Evolutionary conservation across 1,140 invertebrate species (phyloP), one percentile per base, ranked within the genome.

Genomic region (Vanessa atalanta): DNA sequence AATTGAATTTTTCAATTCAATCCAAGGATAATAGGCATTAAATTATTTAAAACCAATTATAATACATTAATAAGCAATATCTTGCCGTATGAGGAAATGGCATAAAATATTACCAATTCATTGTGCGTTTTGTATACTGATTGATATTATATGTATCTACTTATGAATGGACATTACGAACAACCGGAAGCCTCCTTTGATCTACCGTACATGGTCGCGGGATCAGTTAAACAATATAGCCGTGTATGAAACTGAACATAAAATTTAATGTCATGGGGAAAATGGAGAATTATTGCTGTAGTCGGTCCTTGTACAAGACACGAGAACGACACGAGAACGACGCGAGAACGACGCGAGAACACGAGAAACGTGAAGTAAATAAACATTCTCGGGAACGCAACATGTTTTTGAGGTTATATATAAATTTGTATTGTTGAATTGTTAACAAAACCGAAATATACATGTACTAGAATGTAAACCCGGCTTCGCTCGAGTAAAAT

Each of bases 231-330:
- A 73, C 57, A 63, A 51, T 57, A 20, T 64, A 63, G 53, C 20
- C 26, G 79, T 79, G 79, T 65, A 51, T 71, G 69, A 81, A 76
- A 81, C 75, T 82, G 79, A 78, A 83, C 81, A 78, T 87, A 74
- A 79, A 74, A 74, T 75, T 74, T 77, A 66, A 79, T 76, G 75
- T 79, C 57, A 66, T 50, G 47, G 65, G 57, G 70, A 71, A 71
- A 57, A 57, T 26, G 20, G 53, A n/a, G 53, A 23, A 23, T 57
- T 23, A 9, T 57, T 5, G 53, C 53, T 26, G 20, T 11, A 57
- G 12, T 12, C 16, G 53, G 15, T 53, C n/a, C 53, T 53, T 9
- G 50, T 53, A 53, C 50, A 53, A 53, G 50, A 53, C 15, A 15
- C 50, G 50, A 53, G 3, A 20, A 53, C 51, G 37, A 43, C 37